Evolutionary conservation across 1,140 invertebrate genomes (phyloP), one percentile per base, ranked within the genome.

Genomic region (Euschistus heros): DNA sequence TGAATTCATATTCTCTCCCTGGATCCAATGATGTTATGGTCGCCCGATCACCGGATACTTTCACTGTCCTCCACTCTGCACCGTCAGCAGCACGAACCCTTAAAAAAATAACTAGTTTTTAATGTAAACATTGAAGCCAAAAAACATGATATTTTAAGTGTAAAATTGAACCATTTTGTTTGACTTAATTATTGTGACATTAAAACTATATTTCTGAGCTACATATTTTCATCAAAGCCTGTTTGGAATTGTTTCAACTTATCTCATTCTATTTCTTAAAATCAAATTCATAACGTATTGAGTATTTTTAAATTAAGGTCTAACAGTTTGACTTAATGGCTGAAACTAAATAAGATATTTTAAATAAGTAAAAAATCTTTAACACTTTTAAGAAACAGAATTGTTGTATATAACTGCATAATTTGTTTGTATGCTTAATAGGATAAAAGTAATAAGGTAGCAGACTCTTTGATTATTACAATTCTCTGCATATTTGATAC

Each of bases 1-100:
- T 92, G 71, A 97, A 88, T 76, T 96, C 91, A 73, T 96, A 95
- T 71, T 87, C 83, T 26, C 83, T 80, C 27, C 87, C 87, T 7
- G 91, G 83, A 44, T 79, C 77, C 62, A 97, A 79, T 66, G 86
- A 85, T 66, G 84, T 82, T 55, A 96, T 80, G 0, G 89, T 92
- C 26, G 89, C 87, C 71, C 88, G 85, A 13, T 87, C 87, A 1
- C 85, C 83, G 46, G 83, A 72, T 42, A 89, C 80, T 68, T 80
- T 80, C 73, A 87, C 80, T 2, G 85, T 88, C 67, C 83, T 80
- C 91, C 91, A 94, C 76, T 91, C 86, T 8, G 80, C 78, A 24
- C 81, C 82, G 47, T 85, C 82, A 2, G 80, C 80, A 37, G 84
- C 80, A 68, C 86, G 82, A 72, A 81, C 80, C 82, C 82, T 84